Percentiles rank a stretch among this genome's conserved stretches.
Conservation (phyloP, 2,888 invertebrate genomes). For the Leptopilina myrica region DNA sequence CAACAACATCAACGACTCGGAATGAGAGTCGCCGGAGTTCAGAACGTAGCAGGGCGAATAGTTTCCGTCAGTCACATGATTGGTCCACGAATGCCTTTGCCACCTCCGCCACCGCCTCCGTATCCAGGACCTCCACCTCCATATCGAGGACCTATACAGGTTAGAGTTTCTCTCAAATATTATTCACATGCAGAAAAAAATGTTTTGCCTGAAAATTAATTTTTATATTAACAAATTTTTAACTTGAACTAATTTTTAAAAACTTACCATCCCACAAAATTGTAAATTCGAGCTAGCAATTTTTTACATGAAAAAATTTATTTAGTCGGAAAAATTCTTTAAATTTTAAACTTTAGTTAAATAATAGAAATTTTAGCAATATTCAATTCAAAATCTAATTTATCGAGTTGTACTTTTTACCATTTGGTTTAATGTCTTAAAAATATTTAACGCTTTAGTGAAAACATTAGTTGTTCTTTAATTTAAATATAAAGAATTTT, state of each 20-base stretch:
- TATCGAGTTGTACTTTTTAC: neutral
- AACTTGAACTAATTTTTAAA: neutral
- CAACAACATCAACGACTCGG: conserved; percentile 70
- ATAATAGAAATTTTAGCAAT: no score
- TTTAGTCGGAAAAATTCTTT: no score
- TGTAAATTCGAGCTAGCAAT: no score
- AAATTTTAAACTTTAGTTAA: no score
- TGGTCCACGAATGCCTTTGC: conserved; percentile 74
- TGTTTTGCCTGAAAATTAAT: conserved; percentile 17
- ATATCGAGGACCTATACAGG: conserved; percentile 80
- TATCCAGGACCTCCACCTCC: conserved; percentile 86
- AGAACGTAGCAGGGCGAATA: conserved; percentile 75
- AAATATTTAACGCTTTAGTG: neutral
- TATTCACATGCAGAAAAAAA: neutral
- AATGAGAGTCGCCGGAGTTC: conserved; percentile 70
- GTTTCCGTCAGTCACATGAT: conserved; percentile 74
- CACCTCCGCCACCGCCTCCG: conserved; percentile 82
- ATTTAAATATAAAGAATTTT: no score
- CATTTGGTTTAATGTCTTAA: neutral
- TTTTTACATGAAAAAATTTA: no score
- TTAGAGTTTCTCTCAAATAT: conserved; percentile 57
- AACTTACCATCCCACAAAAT: no score
- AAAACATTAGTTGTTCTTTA: no score
- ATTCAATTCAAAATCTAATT: no score
- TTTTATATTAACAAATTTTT: neutral